These are phyloP conservation scores for Poecile montanus DNA, from an alignment of 2,797 vertebrate species.

Conservation along the genomic window DNA sequence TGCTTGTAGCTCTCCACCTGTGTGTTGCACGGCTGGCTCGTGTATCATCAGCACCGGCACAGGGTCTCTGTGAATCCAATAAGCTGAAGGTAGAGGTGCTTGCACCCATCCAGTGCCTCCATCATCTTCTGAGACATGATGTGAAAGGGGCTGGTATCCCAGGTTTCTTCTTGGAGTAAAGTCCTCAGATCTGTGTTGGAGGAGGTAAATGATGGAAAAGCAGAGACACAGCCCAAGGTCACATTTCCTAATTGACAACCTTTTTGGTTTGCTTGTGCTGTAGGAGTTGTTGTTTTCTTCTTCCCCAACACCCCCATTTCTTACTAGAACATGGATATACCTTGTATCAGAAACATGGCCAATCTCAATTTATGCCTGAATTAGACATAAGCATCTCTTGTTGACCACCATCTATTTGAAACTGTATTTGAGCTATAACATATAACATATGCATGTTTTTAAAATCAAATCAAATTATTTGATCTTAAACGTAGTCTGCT, in stretches of 20 bases:
- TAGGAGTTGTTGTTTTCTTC: not conserved
- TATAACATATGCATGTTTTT: not conserved
- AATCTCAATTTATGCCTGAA: not conserved
- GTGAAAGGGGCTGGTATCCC: not conserved
- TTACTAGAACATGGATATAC: not conserved
- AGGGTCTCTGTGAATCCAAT: not conserved
- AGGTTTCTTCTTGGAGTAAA: not conserved
- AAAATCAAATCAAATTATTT: not conserved
- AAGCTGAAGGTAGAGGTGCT: not conserved
- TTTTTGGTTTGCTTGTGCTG: not conserved
- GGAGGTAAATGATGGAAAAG: not conserved
- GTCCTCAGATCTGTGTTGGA: not conserved
- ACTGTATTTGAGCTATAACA: not conserved
- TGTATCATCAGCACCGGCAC: accelerated
- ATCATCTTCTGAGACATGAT: not conserved
- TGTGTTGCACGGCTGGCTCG: accelerated
- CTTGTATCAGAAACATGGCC: not conserved
- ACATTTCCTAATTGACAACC: not conserved
- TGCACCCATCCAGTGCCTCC: not conserved
- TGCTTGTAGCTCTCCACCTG: not conserved
- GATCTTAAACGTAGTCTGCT: not conserved
- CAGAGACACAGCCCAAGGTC: not conserved
- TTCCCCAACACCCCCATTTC: accelerated
- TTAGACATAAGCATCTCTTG: not conserved
- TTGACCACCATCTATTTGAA: not conserved